Evolutionary conservation across 2,797 vertebrate species (phyloP).

Genomic region (Eremophila alpestris): DNA sequence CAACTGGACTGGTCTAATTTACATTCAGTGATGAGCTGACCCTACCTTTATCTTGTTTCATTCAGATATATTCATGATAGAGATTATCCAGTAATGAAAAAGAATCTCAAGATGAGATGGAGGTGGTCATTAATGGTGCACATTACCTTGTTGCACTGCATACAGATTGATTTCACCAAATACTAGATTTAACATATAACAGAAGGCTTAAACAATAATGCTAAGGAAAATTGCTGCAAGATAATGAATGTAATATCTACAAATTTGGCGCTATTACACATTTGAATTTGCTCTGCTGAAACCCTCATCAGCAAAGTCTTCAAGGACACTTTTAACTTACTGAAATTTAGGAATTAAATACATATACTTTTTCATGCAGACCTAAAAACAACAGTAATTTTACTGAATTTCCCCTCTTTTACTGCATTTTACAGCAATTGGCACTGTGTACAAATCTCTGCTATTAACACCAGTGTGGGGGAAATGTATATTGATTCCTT

Average conservation of each 20-base stretch:
- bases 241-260: not conserved
- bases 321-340: not conserved
- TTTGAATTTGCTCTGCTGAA: not conserved
- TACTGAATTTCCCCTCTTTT: not conserved
- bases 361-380: not conserved
- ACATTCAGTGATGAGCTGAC: not conserved
- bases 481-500: not conserved
- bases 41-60: not conserved
- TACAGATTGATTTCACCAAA: not conserved
- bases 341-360: not conserved
- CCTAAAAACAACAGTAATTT: not conserved
- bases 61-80: not conserved
- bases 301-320: not conserved
- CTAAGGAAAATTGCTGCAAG: not conserved
- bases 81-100: not conserved
- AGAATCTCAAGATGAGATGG: not conserved
- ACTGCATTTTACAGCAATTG: not conserved
- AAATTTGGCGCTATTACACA: not conserved
- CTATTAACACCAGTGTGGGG: not conserved
- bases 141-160: not conserved
- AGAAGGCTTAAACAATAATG: not conserved
- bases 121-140: not conserved
- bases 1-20: not conserved
- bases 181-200: not conserved
- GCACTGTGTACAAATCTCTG: not conserved